phyloP scores from a whole-genome alignment of 2,113 vertebrate genomes.

The Psittacara wagleri region DNA sequence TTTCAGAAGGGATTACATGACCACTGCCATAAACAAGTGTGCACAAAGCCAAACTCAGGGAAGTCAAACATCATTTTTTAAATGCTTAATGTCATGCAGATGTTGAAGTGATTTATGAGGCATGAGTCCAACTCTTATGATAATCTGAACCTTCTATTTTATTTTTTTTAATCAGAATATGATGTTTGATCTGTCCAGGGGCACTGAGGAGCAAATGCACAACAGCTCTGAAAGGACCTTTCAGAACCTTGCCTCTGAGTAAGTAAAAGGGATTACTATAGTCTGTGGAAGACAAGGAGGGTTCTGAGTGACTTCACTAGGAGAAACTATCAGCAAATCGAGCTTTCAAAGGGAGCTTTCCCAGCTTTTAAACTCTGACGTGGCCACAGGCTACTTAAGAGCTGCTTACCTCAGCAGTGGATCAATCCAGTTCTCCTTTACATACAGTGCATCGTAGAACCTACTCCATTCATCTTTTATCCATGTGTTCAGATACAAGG shows the following conservation, averaged over 20 bases:
- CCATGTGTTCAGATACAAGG: slow-evolving; percentile 81
- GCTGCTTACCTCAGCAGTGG: slow-evolving; percentile 81
- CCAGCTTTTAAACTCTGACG: not conserved
- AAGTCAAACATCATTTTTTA: not conserved
- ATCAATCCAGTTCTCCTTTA: slow-evolving; percentile 81
- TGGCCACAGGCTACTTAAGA: not conserved
- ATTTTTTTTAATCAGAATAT: not conserved
- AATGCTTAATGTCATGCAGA: not conserved
- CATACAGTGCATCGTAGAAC: slow-evolving; percentile 80
- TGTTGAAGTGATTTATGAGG: not conserved
- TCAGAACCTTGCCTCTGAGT: not conserved
- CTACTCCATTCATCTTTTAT: slow-evolving; percentile 88
- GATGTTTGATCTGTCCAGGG: not conserved
- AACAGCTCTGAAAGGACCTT: not conserved
- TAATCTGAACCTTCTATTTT: not conserved
- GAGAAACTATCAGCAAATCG: not conserved
- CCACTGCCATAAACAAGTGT: not conserved
- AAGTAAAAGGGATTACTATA: not conserved
- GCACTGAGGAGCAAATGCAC: not conserved
- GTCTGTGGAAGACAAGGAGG: not conserved
- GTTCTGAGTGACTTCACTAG: not conserved
- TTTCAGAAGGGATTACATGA: not conserved
- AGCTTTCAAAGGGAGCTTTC: not conserved
- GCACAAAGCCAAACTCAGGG: not conserved
- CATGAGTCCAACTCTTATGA: not conserved